These are phyloP conservation scores for Pseudococcus longispinus DNA, from an alignment of 2,888 invertebrate genomes.

Conservation along the genomic window DNA sequence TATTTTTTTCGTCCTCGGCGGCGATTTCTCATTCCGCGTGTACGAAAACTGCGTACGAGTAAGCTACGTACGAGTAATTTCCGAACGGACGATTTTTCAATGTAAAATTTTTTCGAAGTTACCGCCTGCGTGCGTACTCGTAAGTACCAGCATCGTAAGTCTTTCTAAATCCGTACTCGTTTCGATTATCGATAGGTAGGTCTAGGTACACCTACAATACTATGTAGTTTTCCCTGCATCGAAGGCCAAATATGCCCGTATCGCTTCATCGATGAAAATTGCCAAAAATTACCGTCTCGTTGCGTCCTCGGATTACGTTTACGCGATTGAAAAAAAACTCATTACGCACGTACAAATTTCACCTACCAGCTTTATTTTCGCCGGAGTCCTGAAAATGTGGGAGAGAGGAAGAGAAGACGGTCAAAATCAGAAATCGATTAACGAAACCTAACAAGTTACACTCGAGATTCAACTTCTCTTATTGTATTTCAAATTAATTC, in stretches of 20 bases:
- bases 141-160: background rate
- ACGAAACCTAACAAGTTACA: background rate
- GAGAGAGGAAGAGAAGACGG: background rate
- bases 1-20: background rate
- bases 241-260: background rate
- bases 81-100: background rate
- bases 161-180: background rate
- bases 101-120: background rate
- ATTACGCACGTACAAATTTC: background rate
- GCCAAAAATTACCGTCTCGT: background rate
- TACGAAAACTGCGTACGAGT: background rate
- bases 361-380: background rate
- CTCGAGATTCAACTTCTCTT: background rate
- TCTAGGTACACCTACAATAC: too few species aligned
- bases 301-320: background rate
- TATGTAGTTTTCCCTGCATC: background rate
- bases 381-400: background rate
- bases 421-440: background rate
- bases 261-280: background rate
- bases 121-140: background rate
- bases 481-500: background rate
- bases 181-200: background rate
- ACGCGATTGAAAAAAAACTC: background rate
- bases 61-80: background rate
- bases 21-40: background rate